Evolutionary conservation across 2,113 vertebrate species (phyloP).

Genomic region (Eulemur rufifrons): DNA sequence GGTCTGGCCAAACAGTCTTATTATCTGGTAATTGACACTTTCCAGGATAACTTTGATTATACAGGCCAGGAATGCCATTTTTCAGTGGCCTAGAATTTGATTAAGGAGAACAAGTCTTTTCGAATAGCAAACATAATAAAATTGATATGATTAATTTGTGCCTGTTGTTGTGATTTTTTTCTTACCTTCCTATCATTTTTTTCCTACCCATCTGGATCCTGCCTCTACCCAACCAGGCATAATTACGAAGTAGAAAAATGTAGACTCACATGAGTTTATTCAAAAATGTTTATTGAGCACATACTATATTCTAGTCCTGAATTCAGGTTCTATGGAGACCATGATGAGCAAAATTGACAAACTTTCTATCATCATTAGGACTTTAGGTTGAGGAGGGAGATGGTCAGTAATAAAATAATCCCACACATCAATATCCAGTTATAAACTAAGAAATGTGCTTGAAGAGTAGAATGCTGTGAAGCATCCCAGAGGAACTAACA

Average conservation of each 20-base stretch:
- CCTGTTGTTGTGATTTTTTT: slow-evolving; percentile 1
- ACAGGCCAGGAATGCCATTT: neutral
- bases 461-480: neutral
- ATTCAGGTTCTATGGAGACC: neutral
- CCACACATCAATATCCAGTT: neutral
- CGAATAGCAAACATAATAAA: neutral
- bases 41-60: neutral
- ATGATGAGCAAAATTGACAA: neutral
- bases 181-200: neutral
- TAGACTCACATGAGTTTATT: neutral
- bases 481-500: neutral
- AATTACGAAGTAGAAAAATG: neutral
- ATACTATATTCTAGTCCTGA: neutral
- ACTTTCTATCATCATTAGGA: neutral
- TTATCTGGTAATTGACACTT: neutral
- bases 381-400: neutral
- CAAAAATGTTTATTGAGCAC: neutral
- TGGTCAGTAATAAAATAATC: neutral
- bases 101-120: neutral
- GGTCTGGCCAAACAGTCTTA: neutral
- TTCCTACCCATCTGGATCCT: neutral
- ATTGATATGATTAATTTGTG: neutral
- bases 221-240: neutral
- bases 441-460: neutral
- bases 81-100: neutral